Conservation (phyloP, 2,888 invertebrate species). For the Ecliptopera silaceata region DNA sequence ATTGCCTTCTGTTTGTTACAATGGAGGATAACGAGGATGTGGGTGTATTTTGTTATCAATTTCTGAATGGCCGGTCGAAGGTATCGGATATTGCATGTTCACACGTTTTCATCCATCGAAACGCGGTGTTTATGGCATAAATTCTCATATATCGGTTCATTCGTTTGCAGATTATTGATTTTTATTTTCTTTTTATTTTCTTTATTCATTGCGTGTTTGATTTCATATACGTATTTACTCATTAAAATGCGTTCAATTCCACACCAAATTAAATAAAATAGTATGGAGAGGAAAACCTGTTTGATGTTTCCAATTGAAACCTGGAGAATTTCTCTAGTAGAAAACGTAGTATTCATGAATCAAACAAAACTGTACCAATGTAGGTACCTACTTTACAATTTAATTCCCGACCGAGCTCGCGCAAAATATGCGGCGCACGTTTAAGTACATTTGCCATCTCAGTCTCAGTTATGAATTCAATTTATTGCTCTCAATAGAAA, state of each 20-base stretch:
- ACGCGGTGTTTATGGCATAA: constrained; percentile 31
- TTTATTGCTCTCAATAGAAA: constrained; percentile 26
- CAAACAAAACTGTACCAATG: background rate
- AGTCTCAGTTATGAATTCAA: constrained; percentile 23
- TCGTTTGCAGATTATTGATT: background rate
- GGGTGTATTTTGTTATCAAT: constrained; percentile 47
- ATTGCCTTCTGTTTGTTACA: constrained; percentile 34
- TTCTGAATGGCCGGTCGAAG: constrained; percentile 38
- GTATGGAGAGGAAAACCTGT: no score
- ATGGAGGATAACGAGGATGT: constrained; percentile 7
- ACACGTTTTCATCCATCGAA: constrained; percentile 45
- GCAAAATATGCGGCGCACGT: constrained; percentile 11
- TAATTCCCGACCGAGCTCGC: constrained; percentile 3
- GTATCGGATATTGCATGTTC: constrained; percentile 55
- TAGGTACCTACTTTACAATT: background rate
- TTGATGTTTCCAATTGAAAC: no score
- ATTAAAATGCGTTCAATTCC: no score
- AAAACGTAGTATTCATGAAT: background rate
- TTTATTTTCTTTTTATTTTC: no score
- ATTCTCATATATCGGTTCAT: constrained; percentile 19
- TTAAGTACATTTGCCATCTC: constrained; percentile 12
- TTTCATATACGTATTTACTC: no score
- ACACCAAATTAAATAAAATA: no score
- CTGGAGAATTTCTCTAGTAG: background rate
- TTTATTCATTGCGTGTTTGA: no score